Percentiles rank a stretch among this genome's conserved stretches.
These are phyloP conservation scores for Megaptera novaeangliae DNA, from an alignment of 2,113 vertebrate genomes.

Conservation along the genomic window DNA sequence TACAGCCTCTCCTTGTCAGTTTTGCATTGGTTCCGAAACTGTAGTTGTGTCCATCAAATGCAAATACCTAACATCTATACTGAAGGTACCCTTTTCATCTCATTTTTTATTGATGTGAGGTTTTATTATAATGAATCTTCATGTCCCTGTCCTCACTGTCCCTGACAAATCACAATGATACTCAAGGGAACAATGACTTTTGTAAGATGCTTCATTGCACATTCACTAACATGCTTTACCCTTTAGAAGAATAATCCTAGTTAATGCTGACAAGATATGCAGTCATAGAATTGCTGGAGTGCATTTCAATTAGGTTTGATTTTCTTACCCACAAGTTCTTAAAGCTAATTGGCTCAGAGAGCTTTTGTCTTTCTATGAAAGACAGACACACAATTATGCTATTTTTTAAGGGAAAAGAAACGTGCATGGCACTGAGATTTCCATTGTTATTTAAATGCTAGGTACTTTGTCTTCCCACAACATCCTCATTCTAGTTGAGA, in stretches of 20 bases:
- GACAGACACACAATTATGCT: conserved; percentile 54
- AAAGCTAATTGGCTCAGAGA: conserved; percentile 67
- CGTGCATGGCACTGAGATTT: neutral
- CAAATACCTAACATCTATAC: neutral
- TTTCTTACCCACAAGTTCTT: conserved; percentile 59
- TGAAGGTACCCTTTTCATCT: neutral
- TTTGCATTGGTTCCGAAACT: neutral
- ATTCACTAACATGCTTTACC: neutral
- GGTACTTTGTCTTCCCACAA: neutral
- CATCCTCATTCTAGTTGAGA: neutral
- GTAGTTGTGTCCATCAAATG: neutral
- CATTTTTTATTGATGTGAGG: neutral
- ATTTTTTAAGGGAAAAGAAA: conserved; percentile 42
- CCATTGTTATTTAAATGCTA: conserved; percentile 48
- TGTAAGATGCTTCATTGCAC: neutral
- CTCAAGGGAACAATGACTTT: neutral
- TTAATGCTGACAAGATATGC: conserved; percentile 28
- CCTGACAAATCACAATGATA: neutral
- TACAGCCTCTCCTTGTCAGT: neutral
- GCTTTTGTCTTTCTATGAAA: conserved; percentile 65
- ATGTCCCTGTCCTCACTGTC: neutral
- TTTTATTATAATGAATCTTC: neutral
- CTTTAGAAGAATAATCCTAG: conserved; percentile 10
- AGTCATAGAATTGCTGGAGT: neutral
- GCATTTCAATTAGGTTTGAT: conserved; percentile 71